Evolutionary conservation across 2,797 vertebrate species (phyloP), one percentile per base, ranked within the genome.

Genomic region (Loris lydekkerianus): DNA sequence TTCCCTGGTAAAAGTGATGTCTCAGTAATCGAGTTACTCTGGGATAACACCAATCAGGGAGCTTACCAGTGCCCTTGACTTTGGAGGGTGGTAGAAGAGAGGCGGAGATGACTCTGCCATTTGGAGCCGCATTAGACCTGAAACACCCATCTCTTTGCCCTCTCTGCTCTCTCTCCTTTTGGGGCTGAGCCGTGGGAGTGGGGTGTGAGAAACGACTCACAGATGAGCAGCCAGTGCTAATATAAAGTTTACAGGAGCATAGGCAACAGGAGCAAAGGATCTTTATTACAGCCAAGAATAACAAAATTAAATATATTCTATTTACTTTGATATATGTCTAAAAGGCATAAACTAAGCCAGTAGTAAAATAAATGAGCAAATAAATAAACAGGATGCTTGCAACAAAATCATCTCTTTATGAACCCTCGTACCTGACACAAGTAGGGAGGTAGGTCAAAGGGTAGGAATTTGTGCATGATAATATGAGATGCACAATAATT

Each of bases 211-310:
- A 43, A 25, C 43, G 83, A 75, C 21, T 89, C n/a, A 46, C 46
- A n/a, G 49, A 56, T 25, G 11, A 27, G 13, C 65, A 72, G 34
- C 40, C 86, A 88, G 17, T 20, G 87, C 72, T 90, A 77, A 88
- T 17, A 69, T 23, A 83, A 82, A 94, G 67, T 82, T 89, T 43
- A 83, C 8, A 8, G 29, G 69, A 0, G 77, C 0, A 11, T 10
- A 89, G 70, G 91, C 37, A 70, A 67, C 87, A 92, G 85, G 73
- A 86, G 63, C 61, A 82, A 61, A 85, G 61, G 31, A 34, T 85
- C 49, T 87, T 88, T 75, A 70, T 85, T 63, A 67, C 15, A 73
- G 69, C 49, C 63, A 78, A 63, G 21, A 78, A 56, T 85, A 85
- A 85, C 23, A 90, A 56, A 80, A 80, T 89, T 43, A 87, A 89